phyloP scores from a whole-genome alignment of 2,888 invertebrate species.

The Phaonia tiefii region DNA sequence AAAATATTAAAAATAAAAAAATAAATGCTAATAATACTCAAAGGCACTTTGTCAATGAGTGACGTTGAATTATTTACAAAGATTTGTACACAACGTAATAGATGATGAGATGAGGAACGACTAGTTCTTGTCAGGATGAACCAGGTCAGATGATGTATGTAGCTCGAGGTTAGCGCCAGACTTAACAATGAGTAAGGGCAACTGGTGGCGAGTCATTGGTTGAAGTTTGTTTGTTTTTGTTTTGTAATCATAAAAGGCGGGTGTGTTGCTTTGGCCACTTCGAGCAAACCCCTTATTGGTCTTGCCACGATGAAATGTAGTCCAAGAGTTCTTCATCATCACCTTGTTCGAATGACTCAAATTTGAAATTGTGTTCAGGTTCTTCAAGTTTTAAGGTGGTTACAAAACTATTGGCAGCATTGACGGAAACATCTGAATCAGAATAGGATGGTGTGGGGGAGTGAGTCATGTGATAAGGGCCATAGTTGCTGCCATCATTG shows the following conservation, averaged over 20 bases:
- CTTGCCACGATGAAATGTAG: conserved; percentile 79
- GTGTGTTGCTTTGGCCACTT: conserved; percentile 42
- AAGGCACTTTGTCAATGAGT: conserved; percentile 71
- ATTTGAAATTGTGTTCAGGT: conserved; percentile 74
- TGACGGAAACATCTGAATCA: conserved; percentile 76
- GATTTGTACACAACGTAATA: conserved; percentile 71
- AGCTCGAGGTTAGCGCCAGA: conserved; percentile 45
- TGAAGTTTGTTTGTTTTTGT: conserved; percentile 45
- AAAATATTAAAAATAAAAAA: conserved; percentile 60
- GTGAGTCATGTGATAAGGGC: conserved; percentile 83
- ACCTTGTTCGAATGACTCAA: conserved; percentile 87
- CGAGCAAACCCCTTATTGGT: conserved; percentile 77
- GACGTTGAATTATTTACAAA: conserved; percentile 42
- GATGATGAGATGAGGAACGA: conserved; percentile 17
- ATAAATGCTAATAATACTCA: conserved; percentile 69
- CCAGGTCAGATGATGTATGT: conserved; percentile 41
- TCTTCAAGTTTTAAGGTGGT: conserved; percentile 75
- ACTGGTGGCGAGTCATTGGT: conserved; percentile 59
- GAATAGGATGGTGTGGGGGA: conserved; percentile 88
- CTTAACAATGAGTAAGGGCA: conserved; percentile 35
- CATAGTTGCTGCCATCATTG: conserved; percentile 83
- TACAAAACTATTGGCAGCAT: conserved; percentile 74
- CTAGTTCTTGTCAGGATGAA: conserved; percentile 57
- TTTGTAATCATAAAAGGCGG: conserved; percentile 57
- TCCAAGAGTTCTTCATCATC: conserved; percentile 95